Percentiles rank a stretch among this genome's conserved stretches.
Evolutionary conservation across 2,888 invertebrate genomes (phyloP).

Genomic region (Actias luna): DNA sequence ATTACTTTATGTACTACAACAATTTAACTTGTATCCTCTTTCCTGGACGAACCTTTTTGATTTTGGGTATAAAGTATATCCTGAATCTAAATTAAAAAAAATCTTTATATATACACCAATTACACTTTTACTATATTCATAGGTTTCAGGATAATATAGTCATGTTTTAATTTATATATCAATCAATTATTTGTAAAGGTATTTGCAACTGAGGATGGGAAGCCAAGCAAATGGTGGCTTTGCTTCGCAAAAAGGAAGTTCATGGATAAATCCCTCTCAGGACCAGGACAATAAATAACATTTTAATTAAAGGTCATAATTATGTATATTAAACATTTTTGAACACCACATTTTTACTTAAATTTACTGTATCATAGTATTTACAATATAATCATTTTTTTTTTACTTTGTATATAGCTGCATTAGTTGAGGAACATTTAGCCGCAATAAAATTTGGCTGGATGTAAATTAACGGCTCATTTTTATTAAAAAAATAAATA

Average conservation of each 20-base stretch:
- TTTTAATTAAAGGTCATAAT: not conserved
- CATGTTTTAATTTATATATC: too few relatives aligned
- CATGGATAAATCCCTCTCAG: constrained; percentile 98
- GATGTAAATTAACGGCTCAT: not conserved
- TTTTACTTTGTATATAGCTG: not conserved
- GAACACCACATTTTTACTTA: constrained; percentile 10
- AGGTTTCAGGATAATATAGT: too few relatives aligned
- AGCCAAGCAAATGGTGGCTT: constrained; percentile 99
- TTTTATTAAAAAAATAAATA: not conserved
- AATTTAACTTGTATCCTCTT: too few relatives aligned
- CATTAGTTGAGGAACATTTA: not conserved
- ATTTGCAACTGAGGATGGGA: constrained; percentile 93
- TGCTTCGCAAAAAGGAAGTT: constrained; percentile 99
- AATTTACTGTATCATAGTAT: not conserved
- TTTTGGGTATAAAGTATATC: too few relatives aligned
- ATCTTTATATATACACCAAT: too few relatives aligned
- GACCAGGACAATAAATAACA: constrained; percentile 89
- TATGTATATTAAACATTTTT: constrained; percentile 6
- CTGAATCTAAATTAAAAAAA: too few relatives aligned
- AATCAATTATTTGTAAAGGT: constrained; percentile 61
- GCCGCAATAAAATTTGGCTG: not conserved
- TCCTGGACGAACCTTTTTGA: too few relatives aligned
- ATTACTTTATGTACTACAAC: too few relatives aligned
- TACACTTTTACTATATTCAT: too few relatives aligned
- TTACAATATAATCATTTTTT: constrained; percentile 1